Evolutionary conservation across 2,113 vertebrate species (phyloP), one percentile per base, ranked within the genome.

Genomic region (Phaetusa simplex): DNA sequence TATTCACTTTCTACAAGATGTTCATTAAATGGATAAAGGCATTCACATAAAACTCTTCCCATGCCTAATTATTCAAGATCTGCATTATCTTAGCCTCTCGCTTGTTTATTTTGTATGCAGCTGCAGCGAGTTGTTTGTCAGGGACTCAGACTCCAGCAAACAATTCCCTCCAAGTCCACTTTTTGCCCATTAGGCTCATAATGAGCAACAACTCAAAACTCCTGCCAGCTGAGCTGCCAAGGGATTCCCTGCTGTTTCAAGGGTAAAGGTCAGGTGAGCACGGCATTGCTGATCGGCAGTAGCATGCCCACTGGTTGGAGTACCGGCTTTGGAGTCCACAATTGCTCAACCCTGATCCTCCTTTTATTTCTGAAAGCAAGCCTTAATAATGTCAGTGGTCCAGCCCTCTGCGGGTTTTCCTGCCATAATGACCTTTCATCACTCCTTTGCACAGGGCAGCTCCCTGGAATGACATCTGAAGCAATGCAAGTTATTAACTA

Each of bases 91-190:
- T 53, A 87, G 62, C 66, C 53, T 82, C 83, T 87, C 53, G 24
- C 62, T 92, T 87, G 42, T 88, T 94, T 96, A 69, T 84, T 86
- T 86, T 73, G 34, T 38, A 77, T 89, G 88, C 95, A 96, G 86
- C 93, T 96, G 70, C 72, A 84, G 53, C 4, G 8, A 52, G 32
- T 19, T 77, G 52, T 65, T 85, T 87, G 58, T 88, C 69, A 93
- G 69, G 58, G 53, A 58, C 47, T 86, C 42, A 45, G 72, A 50
- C 49, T 93, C 61, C 13, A 8, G 55, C 38, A 85, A 73, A 86
- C n/a, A 77, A 92, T 77, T 77, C 55, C 56, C 53, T 95, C 90
- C 86, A 87, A 90, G 62, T 87, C 83, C 76, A 53, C 53, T 86
- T 93, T 89, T 90, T 96, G 80, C 58, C 82, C 66, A 24, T 77